phyloP scores from a whole-genome alignment of 1,140 invertebrate species.

The Brachionus rotundiformis region DNA sequence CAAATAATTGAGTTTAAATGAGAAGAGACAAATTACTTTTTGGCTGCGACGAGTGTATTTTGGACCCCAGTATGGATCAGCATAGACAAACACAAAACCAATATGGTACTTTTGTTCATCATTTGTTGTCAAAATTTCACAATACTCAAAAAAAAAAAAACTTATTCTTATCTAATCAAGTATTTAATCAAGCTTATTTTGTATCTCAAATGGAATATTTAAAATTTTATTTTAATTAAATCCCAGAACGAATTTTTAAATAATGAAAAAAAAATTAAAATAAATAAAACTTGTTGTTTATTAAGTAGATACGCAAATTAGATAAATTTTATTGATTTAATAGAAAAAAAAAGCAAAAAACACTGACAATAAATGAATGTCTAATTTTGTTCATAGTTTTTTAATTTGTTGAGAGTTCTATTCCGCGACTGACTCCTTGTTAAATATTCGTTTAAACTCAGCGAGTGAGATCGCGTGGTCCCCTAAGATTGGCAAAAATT shows the following conservation, averaged over 20 bases:
- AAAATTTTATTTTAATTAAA: background rate
- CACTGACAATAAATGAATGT: background rate
- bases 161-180: background rate
- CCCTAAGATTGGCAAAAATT: background rate
- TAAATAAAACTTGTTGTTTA: slow-evolving; percentile 4
- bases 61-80: background rate
- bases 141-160: background rate
- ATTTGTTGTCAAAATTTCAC: background rate
- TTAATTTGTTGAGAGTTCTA: background rate
- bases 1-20: no score
- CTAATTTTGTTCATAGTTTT: background rate
- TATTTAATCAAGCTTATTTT: background rate
- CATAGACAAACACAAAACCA: background rate
- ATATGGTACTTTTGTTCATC: background rate
- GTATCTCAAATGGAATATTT: background rate
- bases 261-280: background rate
- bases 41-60: background rate
- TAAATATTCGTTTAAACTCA: slow-evolving; percentile 37
- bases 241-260: background rate
- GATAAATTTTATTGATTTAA: slow-evolving; percentile 5
- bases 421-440: background rate
- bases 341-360: background rate
- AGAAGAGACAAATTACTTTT: background rate
- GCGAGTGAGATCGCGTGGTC: slow-evolving; percentile 8
- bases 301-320: slow-evolving; percentile 19